Conservation (phyloP, 2,797 vertebrate species). For the Gymnopithys bicolor region DNA sequence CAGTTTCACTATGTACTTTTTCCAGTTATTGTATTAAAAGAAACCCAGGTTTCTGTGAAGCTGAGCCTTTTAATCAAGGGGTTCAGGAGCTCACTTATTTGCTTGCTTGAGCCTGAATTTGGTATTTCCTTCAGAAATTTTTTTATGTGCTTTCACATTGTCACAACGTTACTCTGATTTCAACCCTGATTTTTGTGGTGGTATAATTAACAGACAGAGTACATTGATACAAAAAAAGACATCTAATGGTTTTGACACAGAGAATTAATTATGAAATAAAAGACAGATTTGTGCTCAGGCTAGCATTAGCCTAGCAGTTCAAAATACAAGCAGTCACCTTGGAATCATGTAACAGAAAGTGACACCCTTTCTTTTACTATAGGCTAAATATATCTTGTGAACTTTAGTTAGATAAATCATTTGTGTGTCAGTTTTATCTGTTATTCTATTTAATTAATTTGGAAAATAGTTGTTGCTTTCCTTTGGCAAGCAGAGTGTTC, state of each 20-base stretch:
- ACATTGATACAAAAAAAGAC: constrained; percentile 68
- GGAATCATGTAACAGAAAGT: constrained; percentile 72
- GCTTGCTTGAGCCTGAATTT: not conserved
- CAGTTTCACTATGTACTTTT: not conserved
- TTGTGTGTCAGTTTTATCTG: constrained; percentile 58
- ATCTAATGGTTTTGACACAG: constrained; percentile 75
- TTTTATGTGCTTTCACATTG: constrained; percentile 6
- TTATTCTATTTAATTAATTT: constrained; percentile 72
- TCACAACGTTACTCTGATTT: constrained; percentile 9
- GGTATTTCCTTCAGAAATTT: not conserved
- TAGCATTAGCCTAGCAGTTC: constrained; percentile 76
- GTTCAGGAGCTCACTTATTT: not conserved
- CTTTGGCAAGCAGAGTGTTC: constrained; percentile 69
- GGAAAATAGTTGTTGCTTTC: constrained; percentile 67
- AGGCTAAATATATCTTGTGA: constrained; percentile 65
- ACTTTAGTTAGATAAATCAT: constrained; percentile 72
- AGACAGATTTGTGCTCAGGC: constrained; percentile 78
- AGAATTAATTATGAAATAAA: constrained; percentile 81
- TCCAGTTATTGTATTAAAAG: not conserved
- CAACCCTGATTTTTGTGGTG: constrained; percentile 41
- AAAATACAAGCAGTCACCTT: constrained; percentile 80
- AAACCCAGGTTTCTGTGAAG: not conserved
- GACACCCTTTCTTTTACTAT: constrained; percentile 72
- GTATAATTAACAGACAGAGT: constrained; percentile 73
- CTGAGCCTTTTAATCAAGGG: not conserved